These are phyloP conservation scores for Propithecus deckenii DNA, from an alignment of 2,797 vertebrate species.

Conservation along the genomic window DNA sequence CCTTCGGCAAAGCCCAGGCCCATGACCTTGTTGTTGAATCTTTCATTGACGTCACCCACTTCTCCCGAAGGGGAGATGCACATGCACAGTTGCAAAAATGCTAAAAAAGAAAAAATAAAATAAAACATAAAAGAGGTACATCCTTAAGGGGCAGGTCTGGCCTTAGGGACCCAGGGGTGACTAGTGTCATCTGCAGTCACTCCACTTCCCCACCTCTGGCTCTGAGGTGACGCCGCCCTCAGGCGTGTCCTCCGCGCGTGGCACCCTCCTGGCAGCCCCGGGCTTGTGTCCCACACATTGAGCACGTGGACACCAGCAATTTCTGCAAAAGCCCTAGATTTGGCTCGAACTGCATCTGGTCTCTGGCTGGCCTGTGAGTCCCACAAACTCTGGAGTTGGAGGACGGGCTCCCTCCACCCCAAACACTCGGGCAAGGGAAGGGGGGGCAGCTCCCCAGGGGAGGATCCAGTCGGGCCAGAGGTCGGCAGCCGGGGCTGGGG, in stretches of 20 bases:
- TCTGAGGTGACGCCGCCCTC: accelerated
- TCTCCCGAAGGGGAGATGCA: not conserved
- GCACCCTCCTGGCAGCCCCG: not conserved
- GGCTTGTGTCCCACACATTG: accelerated
- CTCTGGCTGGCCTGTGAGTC: not conserved
- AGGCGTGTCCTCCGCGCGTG: accelerated
- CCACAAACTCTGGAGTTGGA: not conserved
- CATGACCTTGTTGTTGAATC: accelerated
- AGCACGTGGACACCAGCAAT: not conserved
- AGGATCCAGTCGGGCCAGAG: accelerated
- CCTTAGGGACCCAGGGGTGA: not conserved
- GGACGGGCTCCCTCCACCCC: accelerated
- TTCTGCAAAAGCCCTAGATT: not conserved
- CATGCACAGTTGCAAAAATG: no score
- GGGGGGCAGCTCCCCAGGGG: not conserved
- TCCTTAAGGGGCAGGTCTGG: no score
- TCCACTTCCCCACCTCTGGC: accelerated
- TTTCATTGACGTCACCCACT: accelerated
- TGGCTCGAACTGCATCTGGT: accelerated
- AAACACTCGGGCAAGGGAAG: accelerated
- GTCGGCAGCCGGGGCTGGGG: not conserved
- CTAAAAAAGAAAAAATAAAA: not conserved
- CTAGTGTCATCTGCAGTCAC: accelerated
- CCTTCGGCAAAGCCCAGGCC: not conserved
- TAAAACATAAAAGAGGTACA: not conserved